Conservation (phyloP, 2,113 vertebrate genomes). For the Notothenia rossii region DNA sequence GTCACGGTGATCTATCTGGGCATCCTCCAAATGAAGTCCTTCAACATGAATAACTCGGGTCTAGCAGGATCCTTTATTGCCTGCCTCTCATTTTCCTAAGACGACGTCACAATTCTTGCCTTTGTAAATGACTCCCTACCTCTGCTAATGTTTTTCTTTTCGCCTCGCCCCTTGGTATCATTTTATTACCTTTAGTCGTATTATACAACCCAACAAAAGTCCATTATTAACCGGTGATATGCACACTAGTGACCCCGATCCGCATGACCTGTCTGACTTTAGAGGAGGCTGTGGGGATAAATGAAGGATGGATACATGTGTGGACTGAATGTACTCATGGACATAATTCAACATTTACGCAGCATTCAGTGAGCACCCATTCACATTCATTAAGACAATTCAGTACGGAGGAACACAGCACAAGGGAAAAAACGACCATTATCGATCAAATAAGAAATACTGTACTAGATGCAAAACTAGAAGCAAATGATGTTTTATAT, state of each 20-base stretch:
- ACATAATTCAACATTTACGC: too few relatives aligned
- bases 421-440: background rate
- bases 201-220: background rate
- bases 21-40: constrained; percentile 11
- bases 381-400: background rate
- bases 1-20: constrained; percentile 22
- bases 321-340: background rate
- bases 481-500: too few relatives aligned
- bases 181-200: background rate
- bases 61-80: constrained; percentile 12
- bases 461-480: background rate
- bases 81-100: constrained; percentile 29
- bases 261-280: background rate
- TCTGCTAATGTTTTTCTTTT: constrained; percentile 10
- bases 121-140: constrained; percentile 33
- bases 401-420: constrained; percentile 29
- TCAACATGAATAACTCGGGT: background rate
- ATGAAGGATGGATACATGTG: background rate
- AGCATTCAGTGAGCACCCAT: background rate
- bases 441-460: background rate
- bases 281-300: constrained; percentile 20
- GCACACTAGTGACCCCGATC: background rate
- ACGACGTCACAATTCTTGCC: constrained; percentile 67
- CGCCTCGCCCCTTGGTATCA: constrained; percentile 11
- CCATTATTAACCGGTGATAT: constrained; percentile 41